Percentiles rank a stretch among this genome's conserved stretches.
Conservation (phyloP, 2,113 vertebrate genomes). For the Anarrhichthys ocellatus region DNA sequence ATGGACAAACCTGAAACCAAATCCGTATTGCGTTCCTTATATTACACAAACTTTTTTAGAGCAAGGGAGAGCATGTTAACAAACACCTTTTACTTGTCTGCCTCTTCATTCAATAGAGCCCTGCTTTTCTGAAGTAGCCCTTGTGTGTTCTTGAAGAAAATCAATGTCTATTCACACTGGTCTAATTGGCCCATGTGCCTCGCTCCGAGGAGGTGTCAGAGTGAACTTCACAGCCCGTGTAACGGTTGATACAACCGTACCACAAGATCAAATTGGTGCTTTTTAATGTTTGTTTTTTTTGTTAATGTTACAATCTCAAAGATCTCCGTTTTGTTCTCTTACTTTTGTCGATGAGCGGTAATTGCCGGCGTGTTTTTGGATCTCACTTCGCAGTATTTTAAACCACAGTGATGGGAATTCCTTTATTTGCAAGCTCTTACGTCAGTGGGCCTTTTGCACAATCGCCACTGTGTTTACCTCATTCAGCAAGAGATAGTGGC, state of each 20-base stretch:
- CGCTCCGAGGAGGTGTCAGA: conserved; percentile 1
- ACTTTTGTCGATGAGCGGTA: too few species aligned
- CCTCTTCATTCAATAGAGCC: background rate
- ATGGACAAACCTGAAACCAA: background rate
- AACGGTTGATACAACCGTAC: background rate
- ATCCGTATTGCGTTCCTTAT: background rate
- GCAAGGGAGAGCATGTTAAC: background rate
- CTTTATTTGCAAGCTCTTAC: background rate
- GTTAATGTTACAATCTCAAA: background rate
- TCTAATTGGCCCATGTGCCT: conserved; percentile 23
- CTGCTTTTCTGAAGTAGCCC: background rate
- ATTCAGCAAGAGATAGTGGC: background rate
- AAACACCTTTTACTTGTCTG: background rate
- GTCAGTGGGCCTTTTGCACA: background rate
- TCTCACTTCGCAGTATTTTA: background rate
- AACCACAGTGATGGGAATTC: background rate
- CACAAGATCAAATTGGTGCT: background rate
- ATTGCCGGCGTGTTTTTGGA: too few species aligned
- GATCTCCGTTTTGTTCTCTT: background rate
- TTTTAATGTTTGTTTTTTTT: background rate
- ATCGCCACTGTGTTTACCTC: background rate
- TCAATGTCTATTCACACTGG: conserved; percentile 35
- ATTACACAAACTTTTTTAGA: background rate
- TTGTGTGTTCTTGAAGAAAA: conserved; percentile 6
- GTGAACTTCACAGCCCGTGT: conserved; percentile 19